Percentiles rank a stretch among this genome's conserved stretches.
Evolutionary conservation across 2,797 vertebrate genomes (phyloP).

Genomic region (Heliangelus exortis): DNA sequence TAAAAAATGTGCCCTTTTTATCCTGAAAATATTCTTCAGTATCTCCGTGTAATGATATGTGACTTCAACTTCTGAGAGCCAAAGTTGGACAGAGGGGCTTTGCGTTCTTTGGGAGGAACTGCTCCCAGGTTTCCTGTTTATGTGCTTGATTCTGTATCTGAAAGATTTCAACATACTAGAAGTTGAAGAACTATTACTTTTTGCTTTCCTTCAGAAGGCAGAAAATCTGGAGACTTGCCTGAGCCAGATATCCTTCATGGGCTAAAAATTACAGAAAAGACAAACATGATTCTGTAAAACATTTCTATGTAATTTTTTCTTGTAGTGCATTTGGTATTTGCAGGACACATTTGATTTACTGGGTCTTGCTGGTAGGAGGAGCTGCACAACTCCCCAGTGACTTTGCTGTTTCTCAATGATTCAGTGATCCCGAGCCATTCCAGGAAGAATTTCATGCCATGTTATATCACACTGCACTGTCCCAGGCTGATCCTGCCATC

Average conservation of each 20-base stretch:
- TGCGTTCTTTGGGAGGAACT: not conserved
- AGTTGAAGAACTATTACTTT: not conserved
- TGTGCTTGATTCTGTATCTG: not conserved
- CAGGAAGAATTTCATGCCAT: slow-evolving; percentile 33
- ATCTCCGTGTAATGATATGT: not conserved
- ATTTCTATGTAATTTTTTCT: not conserved
- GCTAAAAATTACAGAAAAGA: not conserved
- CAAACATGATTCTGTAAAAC: not conserved
- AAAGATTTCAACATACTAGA: not conserved
- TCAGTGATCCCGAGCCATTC: slow-evolving; percentile 9
- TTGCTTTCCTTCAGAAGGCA: not conserved
- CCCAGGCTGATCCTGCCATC: not conserved
- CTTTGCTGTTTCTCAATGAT: slow-evolving; percentile 26
- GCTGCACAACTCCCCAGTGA: slow-evolving; percentile 39
- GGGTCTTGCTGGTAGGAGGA: slow-evolving; percentile 7
- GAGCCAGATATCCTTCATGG: not conserved
- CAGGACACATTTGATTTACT: not conserved
- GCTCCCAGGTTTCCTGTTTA: not conserved
- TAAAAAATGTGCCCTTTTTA: not conserved
- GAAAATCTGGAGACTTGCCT: not conserved
- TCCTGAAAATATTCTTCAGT: not conserved
- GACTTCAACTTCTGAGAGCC: not conserved
- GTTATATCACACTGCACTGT: not conserved
- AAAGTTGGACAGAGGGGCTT: not conserved
- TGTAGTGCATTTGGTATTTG: not conserved